Base-by-base conservation (phyloP, 2,113 vertebrate species). In the Drymodes brunneopygia region DNA sequence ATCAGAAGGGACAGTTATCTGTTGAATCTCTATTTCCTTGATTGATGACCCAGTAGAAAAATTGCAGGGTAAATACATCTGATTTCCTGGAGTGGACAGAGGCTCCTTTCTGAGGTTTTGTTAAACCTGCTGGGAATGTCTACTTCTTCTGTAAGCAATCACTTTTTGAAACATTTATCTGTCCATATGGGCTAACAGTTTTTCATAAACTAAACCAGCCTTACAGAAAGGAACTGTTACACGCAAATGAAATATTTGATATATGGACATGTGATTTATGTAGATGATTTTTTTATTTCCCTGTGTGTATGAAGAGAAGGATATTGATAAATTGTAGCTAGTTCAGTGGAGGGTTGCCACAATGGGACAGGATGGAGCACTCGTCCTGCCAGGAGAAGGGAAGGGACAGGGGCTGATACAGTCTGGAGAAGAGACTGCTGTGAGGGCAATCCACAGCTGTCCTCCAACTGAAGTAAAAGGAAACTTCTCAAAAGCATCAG, bases 391-490 rank as follows among this genome's bases (percentile, higher is more conserved):
- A 69, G 29, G 15, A 56, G 8, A 22, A 13, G 29, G 9, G 12
- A 45, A 62, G 7, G 27, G 24, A 19, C 29, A 16, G 9, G 9
- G 5, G 4, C 7, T 79, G 4, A 3, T 35, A 21, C 7, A 29
- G 14, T 8, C 10, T 56, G 62, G 12, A 87, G 38, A 66, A 23
- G 23, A 84, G 33, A 19, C 1, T 2, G 12, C 24, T 81, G n/a
- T 5, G 4, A 5, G 7, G 10, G 2, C 5, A 66, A 20, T 29
- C 45, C 61, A 53, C 38, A 70, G 14, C 2, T 47, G 38, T 47
- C 15, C 22, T 85, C 42, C 7, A 56, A 4, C 2, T 0, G 0
- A 66, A 84, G n/a, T 11, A 45, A 67, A 72, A 67, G 4, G 25
- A 65, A 72, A 33, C 4, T 58, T 87, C 31, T 65, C 18, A 27